Base-by-base conservation (phyloP, 2,113 vertebrate genomes). In the Heterocephalus glaber region DNA sequence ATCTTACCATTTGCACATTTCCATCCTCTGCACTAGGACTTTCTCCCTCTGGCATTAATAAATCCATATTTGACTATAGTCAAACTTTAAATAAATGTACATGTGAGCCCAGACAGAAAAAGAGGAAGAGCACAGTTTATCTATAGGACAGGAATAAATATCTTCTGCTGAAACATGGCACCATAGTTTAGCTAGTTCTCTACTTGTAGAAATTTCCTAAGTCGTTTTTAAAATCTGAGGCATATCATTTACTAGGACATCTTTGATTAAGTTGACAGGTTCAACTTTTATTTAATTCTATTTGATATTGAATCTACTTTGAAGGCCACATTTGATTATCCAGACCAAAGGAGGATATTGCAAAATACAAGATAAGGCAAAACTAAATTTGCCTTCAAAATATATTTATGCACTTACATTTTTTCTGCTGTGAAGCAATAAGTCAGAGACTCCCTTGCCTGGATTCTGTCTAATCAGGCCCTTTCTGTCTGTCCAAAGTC, bases 211-310 rank as follows among this genome's bases (percentile, higher is more conserved):
- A 84, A 92, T 77, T 89, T 81, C 49, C 70, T 80, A 63, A 74
- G 35, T 77, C 81, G 44, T 96, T 86, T 91, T 60, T 17, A 70
- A 92, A 96, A 68, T 86, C 74, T 49, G 54, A 95, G 88, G 33
- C n/a, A 54, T 88, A 79, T 85, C 20, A 1, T 81, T 93, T 70
- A 74, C 60, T 20, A 60, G 49, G 63, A 54, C 24, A 74, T 47
- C 89, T 89, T 49, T 80, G 20, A 70, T 44, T 74, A 84, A 54
- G 63, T 87, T 95, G 92, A 70, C 95, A 96, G 68, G 61, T 89
- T 85, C 85, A 90, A 94, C 41, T 95, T 96, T 77, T 80, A 95
- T 77, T 96, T 96, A 84, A 97, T 95, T 93, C 44, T 60, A 77
- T 77, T 85, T 52, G 52, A 26, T 68, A 63, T 1, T 44, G 65